Percentiles rank a stretch among this genome's conserved stretches.
Conservation (phyloP, 2,888 invertebrate species). For the Pyralis farinalis region DNA sequence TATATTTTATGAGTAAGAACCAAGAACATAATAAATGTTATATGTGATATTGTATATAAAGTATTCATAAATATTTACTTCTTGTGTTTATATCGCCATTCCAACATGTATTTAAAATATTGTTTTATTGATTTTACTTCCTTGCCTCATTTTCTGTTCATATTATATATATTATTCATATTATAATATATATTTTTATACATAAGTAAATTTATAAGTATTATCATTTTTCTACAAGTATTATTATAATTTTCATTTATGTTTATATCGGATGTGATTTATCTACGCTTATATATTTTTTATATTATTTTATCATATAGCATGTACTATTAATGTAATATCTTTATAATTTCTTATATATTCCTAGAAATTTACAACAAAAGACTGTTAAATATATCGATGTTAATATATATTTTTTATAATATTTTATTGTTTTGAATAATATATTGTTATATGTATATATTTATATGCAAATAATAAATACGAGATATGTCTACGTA, state of each 20-base stretch:
- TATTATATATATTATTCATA: slow-evolving; percentile 7
- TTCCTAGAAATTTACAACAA: not conserved
- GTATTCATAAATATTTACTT: too few species aligned
- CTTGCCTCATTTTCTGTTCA: too few species aligned
- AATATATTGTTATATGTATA: slow-evolving; percentile 5
- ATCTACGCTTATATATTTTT: not conserved
- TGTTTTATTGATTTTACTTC: too few species aligned
- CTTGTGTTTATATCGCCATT: too few species aligned
- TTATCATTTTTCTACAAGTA: slow-evolving; percentile 8
- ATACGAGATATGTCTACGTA: too few species aligned
- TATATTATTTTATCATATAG: too few species aligned
- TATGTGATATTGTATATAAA: too few species aligned
- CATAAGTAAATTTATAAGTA: slow-evolving; percentile 11
- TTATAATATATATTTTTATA: slow-evolving; percentile 9
- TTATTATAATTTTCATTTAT: slow-evolving; percentile 6
- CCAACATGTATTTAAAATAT: too few species aligned
- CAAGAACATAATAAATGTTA: too few species aligned
- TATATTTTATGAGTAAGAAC: too few species aligned
- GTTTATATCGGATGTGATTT: slow-evolving; percentile 12
- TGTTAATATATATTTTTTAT: slow-evolving; percentile 7
- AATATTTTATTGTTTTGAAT: slow-evolving; percentile 7
- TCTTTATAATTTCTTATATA: too few species aligned
- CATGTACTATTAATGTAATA: too few species aligned
- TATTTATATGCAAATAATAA: not conserved
- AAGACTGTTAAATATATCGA: not conserved